A percentile compares a stretch with the other conserved stretches of the same genome.
Conservation (phyloP, 1,140 invertebrate species). For the Rhopalosiphum padi region DNA sequence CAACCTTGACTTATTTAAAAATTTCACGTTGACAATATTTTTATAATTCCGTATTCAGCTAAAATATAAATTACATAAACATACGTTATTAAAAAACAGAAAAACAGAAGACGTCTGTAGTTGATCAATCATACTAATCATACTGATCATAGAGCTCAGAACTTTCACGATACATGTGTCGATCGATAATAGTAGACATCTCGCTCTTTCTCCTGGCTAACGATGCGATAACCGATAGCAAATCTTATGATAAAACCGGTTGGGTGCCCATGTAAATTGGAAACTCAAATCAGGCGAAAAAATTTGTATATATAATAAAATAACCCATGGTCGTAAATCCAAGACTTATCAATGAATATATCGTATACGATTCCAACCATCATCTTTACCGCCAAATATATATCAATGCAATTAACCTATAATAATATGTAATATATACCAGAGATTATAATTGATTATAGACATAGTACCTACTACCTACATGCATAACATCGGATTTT, state of each 20-base stretch:
- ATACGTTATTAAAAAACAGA: neutral
- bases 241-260: neutral
- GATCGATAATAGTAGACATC: neutral
- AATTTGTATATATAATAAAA: neutral
- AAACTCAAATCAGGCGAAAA: neutral
- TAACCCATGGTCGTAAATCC: neutral
- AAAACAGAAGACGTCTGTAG: neutral
- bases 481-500: neutral
- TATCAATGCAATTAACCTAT: neutral
- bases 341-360: neutral
- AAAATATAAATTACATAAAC: conserved; percentile 1
- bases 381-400: neutral
- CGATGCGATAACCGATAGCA: neutral
- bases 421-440: neutral
- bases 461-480: neutral
- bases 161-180: conserved; percentile 17
- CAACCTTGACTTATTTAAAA: conserved; percentile 49
- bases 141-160: neutral
- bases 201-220: neutral
- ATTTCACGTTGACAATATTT: neutral
- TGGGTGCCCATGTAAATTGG: neutral
- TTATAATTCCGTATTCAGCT: neutral
- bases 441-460: neutral
- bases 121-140: too few species aligned
- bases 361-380: neutral